Conservation (phyloP, 2,888 invertebrate species). For the Tachina grossa region DNA sequence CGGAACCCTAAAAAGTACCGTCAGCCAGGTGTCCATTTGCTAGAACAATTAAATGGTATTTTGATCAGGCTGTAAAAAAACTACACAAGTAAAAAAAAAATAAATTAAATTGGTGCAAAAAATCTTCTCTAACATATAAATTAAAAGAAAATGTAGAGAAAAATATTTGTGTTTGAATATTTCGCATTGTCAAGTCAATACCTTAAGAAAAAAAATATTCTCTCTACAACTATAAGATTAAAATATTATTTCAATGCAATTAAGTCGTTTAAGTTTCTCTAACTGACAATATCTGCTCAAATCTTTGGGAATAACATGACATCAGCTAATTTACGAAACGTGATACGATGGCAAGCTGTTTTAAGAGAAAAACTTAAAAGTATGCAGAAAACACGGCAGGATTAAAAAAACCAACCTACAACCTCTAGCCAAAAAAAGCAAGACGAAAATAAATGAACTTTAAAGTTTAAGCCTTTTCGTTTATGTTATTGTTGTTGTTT, state of each 20-base stretch:
- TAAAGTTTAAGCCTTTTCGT: background rate
- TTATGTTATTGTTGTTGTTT: too few species aligned
- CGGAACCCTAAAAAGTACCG: too few species aligned
- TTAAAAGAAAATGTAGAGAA: too few species aligned
- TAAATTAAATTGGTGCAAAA: too few species aligned
- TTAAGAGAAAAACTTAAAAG: conserved; percentile 45
- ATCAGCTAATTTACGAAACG: conserved; percentile 79
- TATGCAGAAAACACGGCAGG: background rate
- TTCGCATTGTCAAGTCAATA: background rate
- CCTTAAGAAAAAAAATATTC: too few species aligned
- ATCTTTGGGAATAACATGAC: conserved; percentile 76
- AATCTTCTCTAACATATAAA: too few species aligned
- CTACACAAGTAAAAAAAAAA: too few species aligned
- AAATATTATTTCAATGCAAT: conserved; percentile 65
- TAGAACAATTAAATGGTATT: too few species aligned
- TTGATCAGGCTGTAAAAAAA: too few species aligned
- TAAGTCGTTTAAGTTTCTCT: conserved; percentile 72
- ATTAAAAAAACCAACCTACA: conserved; percentile 35
- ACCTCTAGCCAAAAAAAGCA: conserved; percentile 36
- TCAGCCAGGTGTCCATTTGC: too few species aligned
- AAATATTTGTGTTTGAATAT: too few species aligned
- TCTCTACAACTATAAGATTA: conserved; percentile 30
- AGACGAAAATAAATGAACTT: background rate
- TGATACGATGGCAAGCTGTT: conserved; percentile 40
- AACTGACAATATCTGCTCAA: conserved; percentile 73